phyloP scores from a whole-genome alignment of 2,113 vertebrate genomes.

The Protobothrops flavoviridis region DNA sequence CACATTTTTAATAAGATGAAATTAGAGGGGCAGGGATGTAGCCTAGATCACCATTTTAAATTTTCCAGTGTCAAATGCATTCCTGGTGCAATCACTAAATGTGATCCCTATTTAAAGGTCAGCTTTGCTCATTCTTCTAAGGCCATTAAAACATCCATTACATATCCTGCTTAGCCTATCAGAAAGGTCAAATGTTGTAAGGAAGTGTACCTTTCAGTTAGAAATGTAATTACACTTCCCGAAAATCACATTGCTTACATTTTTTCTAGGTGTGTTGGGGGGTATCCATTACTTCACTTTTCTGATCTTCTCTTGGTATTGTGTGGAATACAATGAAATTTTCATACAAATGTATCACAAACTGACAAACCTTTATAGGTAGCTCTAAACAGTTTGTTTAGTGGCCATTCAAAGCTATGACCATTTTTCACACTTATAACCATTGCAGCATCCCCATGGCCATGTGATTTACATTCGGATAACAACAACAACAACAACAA shows the following conservation, averaged over 20 bases:
- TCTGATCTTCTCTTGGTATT: background rate
- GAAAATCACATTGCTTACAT: constrained; percentile 52
- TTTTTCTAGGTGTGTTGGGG: constrained; percentile 10
- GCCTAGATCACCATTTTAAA: constrained; percentile 30
- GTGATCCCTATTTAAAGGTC: constrained; percentile 59
- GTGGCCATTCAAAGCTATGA: background rate
- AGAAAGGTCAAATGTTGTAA: constrained; percentile 66
- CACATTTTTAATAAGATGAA: constrained; percentile 19
- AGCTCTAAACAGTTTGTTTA: background rate
- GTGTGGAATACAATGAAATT: constrained; percentile 50
- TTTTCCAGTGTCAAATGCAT: constrained; percentile 42
- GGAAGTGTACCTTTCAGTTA: constrained; percentile 60
- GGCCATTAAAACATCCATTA: constrained; percentile 67
- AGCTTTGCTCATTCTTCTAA: constrained; percentile 61
- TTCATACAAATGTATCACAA: constrained; percentile 40
- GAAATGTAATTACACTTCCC: constrained; percentile 56
- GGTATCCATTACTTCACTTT: background rate
- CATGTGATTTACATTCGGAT: background rate
- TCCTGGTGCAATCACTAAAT: constrained; percentile 37
- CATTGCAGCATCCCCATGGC: background rate
- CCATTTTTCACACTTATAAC: background rate
- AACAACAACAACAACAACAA: too few relatives aligned
- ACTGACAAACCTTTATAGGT: background rate
- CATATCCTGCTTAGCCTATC: constrained; percentile 53
- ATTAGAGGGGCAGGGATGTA: too few relatives aligned